These are phyloP conservation scores for Rhinolophus ferrumequinum DNA, from an alignment of 2,113 vertebrate species.

Conservation along the genomic window DNA sequence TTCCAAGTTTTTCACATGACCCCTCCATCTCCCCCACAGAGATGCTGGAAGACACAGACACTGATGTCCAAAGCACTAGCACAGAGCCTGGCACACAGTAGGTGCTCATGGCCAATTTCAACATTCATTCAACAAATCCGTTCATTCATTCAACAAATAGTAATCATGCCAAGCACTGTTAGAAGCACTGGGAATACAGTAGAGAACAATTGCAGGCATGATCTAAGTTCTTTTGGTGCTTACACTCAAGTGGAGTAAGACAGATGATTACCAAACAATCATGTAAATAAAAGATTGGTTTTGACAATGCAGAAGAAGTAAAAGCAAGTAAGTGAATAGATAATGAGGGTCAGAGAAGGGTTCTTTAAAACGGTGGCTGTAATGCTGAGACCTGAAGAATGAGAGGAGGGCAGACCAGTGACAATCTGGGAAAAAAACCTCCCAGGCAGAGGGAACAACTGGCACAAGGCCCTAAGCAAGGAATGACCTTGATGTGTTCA, in stretches of 20 bases:
- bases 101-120: constrained; percentile 12
- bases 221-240: background rate
- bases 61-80: background rate
- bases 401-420: background rate
- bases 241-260: background rate
- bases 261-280: background rate
- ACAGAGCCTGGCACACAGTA: background rate
- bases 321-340: background rate
- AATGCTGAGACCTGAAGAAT: background rate
- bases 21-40: background rate
- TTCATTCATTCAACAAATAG: background rate
- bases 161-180: background rate
- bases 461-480: background rate
- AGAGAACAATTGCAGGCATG: background rate
- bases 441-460: background rate
- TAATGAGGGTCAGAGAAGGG: background rate
- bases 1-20: background rate
- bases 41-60: background rate
- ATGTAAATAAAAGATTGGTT: background rate
- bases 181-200: background rate
- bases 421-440: background rate
- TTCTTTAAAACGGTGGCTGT: background rate
- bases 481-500: constrained; percentile 40
- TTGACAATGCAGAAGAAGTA: background rate
- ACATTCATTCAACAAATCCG: background rate